Evolutionary conservation across 2,888 invertebrate species (phyloP), one percentile per base, ranked within the genome.

Genomic region (Horisme vitalbata): DNA sequence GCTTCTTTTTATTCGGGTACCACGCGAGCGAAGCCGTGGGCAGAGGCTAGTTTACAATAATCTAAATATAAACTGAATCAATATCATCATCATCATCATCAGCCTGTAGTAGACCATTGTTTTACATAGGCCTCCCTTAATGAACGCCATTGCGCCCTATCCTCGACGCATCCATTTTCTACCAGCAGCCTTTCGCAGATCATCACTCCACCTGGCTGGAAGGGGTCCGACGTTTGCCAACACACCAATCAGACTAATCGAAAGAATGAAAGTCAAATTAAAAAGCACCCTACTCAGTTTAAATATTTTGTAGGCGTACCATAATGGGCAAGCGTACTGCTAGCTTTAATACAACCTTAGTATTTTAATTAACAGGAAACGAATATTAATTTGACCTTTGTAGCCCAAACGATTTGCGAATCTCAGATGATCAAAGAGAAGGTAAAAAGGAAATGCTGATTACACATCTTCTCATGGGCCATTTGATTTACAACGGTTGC

Each of bases 391-490:
- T 34, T 43, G 46, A 46, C 45, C 43, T 51, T 46, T 51, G 46
- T 37, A 38, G 34, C 45, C 46, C 43, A 51, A 45, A 43, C 54
- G 54, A 59, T 63, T 63, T 61, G 61, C 65, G 58, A 59, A 69
- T 64, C 59, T 69, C 65, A 62, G 60, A 69, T 67, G 63, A 63
- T 61, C 67, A 66, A 65, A 59, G 65, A 60, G 64, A 69, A 63
- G 69, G 65, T 71, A 65, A 68, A 68, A 67, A 59, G 63, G 61
- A 82, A 79, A 83, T 82, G 76, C 78, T 81, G 79, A 83, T 85
- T 83, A 74, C 76, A 62, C 65, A 61, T 68, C 68, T 71, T 68
- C 71, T 75, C 71, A 68, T 68, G 71, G 68, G 60, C 69, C 71
- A 74, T 80, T 80, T 80, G 80, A 76, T 73, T 75, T 75, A 80